A percentile compares a stretch with the other conserved stretches of the same genome.
These are phyloP conservation scores for Lanius ludovicianus DNA, from an alignment of 2,113 vertebrate genomes.

Conservation along the genomic window DNA sequence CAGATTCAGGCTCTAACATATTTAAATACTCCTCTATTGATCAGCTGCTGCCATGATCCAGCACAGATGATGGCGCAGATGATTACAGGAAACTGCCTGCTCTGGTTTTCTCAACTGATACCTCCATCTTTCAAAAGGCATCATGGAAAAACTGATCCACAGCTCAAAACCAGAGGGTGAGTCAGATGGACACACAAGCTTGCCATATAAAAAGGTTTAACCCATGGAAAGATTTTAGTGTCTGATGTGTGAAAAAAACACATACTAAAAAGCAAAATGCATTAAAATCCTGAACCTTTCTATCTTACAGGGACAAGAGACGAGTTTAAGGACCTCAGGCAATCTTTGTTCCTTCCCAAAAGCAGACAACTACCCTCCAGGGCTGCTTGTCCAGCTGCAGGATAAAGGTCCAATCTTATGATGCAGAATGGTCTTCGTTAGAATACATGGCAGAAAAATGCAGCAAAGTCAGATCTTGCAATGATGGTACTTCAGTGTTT, in stretches of 20 bases:
- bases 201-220: background rate
- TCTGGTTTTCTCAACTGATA: constrained; percentile 58
- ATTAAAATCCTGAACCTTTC: background rate
- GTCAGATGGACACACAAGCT: background rate
- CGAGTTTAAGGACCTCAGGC: background rate
- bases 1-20: constrained; percentile 84
- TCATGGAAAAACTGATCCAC: background rate
- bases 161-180: background rate
- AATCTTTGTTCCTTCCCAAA: background rate
- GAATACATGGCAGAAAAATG: background rate
- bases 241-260: background rate
- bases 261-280: background rate
- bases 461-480: background rate
- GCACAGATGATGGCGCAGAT: constrained; percentile 79
- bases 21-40: constrained; percentile 88
- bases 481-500: background rate
- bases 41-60: constrained; percentile 79
- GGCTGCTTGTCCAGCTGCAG: background rate
- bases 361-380: background rate
- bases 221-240: background rate
- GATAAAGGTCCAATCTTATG: background rate
- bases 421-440: background rate
- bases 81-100: constrained; percentile 79
- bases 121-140: constrained; percentile 18
- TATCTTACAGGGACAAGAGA: background rate